phyloP scores from a whole-genome alignment of 2,888 invertebrate genomes.

The Pyralis farinalis region DNA sequence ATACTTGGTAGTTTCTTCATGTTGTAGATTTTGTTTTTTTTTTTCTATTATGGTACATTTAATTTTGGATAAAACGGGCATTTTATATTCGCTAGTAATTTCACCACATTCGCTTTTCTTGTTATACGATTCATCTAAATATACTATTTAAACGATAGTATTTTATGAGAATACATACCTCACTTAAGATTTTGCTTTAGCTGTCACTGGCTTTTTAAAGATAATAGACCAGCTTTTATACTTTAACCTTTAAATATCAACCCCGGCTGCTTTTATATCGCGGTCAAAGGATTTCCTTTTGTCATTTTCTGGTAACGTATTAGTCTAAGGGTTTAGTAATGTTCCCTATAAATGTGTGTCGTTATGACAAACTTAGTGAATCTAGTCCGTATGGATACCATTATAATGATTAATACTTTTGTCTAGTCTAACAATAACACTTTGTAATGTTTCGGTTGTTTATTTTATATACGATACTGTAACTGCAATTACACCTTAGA shows the following conservation, averaged over 20 bases:
- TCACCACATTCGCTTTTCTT: too few species aligned
- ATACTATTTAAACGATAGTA: not conserved
- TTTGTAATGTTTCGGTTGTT: not conserved
- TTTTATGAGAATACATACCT: not conserved
- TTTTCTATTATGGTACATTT: too few species aligned
- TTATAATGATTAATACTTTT: not conserved
- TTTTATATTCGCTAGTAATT: too few species aligned
- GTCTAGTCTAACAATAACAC: not conserved
- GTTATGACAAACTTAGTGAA: not conserved
- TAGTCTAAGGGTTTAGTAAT: slow-evolving; percentile 9
- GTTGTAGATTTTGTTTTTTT: too few species aligned
- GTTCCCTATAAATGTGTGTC: not conserved
- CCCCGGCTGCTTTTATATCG: slow-evolving; percentile 3
- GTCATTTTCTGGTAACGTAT: slow-evolving; percentile 11
- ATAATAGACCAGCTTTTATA: slow-evolving; percentile 1
- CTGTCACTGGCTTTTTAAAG: not conserved
- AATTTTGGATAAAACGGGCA: too few species aligned
- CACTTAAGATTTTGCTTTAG: not conserved
- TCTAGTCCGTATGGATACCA: not conserved
- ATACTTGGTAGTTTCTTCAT: too few species aligned
- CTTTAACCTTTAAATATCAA: slow-evolving; percentile 11
- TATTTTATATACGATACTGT: too few species aligned
- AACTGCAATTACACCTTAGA: too few species aligned
- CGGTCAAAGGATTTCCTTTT: slow-evolving; percentile 13
- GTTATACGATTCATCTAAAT: not conserved